phyloP scores from a whole-genome alignment of 1,140 invertebrate species.

The Cecropterus lyciades region DNA sequence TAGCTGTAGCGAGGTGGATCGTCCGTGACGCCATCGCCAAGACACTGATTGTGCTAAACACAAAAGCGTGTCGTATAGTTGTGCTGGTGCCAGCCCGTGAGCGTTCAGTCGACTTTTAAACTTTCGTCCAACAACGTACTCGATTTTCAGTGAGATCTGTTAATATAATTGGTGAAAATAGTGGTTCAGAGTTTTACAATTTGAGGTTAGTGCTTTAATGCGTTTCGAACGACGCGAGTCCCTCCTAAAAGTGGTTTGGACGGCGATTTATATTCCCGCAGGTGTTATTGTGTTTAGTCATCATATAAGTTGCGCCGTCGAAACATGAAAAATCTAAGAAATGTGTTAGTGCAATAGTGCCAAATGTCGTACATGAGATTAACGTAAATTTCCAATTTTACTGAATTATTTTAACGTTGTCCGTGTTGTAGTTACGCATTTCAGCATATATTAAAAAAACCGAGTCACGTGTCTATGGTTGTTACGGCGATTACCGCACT shows the following conservation, averaged over 20 bases:
- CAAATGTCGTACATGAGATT: background rate
- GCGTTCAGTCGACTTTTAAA: slow-evolving; percentile 60
- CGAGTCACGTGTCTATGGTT: slow-evolving; percentile 11
- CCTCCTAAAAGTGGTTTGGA: background rate
- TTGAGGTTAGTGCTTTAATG: background rate
- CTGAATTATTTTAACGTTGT: background rate
- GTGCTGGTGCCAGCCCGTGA: slow-evolving; percentile 55
- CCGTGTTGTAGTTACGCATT: slow-evolving; percentile 4
- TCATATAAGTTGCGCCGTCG: slow-evolving; percentile 3
- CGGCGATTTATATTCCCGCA: slow-evolving; percentile 32
- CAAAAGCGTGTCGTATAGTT: slow-evolving; percentile 54
- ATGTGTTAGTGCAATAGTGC: background rate
- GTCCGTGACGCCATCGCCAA: slow-evolving; percentile 41
- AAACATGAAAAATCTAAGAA: background rate
- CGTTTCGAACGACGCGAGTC: too few species aligned
- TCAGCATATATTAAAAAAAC: slow-evolving; percentile 3
- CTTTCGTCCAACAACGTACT: slow-evolving; percentile 56
- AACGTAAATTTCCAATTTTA: background rate
- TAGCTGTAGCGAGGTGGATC: slow-evolving; percentile 40
- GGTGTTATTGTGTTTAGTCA: slow-evolving; percentile 31
- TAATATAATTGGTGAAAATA: slow-evolving; percentile 12
- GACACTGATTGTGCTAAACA: slow-evolving; percentile 60
- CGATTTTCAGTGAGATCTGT: slow-evolving; percentile 16
- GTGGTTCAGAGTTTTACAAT: slow-evolving; percentile 18
- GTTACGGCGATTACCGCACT: slow-evolving; percentile 6